Evolutionary conservation across 2,888 invertebrate genomes (phyloP).

Genomic region (Drosophila infuscata): DNA sequence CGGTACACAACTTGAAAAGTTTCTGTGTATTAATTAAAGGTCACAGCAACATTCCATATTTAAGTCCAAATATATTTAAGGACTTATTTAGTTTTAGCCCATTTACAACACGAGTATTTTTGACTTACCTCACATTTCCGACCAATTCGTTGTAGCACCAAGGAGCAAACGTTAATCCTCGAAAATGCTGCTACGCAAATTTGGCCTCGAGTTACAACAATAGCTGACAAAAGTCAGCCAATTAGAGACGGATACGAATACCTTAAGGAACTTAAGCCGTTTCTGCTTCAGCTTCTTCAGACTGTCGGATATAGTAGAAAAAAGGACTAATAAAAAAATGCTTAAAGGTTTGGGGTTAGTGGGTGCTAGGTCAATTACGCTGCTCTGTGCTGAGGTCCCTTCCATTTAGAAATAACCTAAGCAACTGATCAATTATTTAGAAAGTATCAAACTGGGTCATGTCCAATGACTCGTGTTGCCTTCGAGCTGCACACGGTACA

Average conservation of each 20-base stretch:
- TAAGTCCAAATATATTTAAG: constrained; percentile 4
- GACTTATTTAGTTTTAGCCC: background rate
- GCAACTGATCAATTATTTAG: constrained; percentile 76
- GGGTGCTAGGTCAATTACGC: constrained; percentile 27
- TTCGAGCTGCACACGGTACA: constrained; percentile 1
- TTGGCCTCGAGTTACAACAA: constrained; percentile 41
- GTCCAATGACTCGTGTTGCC: constrained; percentile 58
- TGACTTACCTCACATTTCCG: constrained; percentile 7
- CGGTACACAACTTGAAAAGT: background rate
- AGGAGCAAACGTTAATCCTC: constrained; percentile 28
- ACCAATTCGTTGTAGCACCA: constrained; percentile 23
- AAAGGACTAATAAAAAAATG: constrained; percentile 21
- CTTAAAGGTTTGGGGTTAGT: no score
- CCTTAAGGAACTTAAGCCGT: constrained; percentile 36
- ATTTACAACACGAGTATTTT: constrained; percentile 7
- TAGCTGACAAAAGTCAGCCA: constrained; percentile 34
- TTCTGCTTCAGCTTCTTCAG: background rate
- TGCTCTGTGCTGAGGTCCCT: constrained; percentile 8
- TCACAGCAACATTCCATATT: constrained; percentile 6
- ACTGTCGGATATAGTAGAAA: background rate
- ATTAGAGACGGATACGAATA: constrained; percentile 37
- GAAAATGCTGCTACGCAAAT: constrained; percentile 31
- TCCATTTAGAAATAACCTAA: constrained; percentile 36
- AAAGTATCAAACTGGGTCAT: constrained; percentile 75
- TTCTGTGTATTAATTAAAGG: constrained; percentile 21